Conservation (phyloP, 2,797 vertebrate species). For the Rhinophrynus dorsalis region DNA sequence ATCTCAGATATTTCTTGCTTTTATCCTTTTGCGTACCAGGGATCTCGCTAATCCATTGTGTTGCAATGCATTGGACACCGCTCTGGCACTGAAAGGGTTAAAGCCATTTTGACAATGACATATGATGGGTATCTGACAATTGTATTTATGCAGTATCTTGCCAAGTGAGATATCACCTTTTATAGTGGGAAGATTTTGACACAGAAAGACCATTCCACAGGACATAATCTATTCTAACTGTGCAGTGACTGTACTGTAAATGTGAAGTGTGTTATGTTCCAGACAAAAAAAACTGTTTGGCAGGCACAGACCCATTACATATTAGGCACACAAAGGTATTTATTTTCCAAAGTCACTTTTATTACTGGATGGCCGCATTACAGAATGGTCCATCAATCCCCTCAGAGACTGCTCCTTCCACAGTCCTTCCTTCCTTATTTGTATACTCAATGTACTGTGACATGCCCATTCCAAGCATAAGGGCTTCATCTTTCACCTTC, state of each 20-base stretch:
- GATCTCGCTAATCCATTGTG: too few species aligned
- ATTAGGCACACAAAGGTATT: neutral
- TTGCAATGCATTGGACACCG: too few species aligned
- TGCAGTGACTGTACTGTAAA: neutral
- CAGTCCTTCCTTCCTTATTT: conserved; percentile 7
- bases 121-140: neutral
- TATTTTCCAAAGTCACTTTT: neutral
- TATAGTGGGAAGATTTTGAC: neutral
- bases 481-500: conserved; percentile 12
- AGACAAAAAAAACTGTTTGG: neutral
- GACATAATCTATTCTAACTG: neutral
- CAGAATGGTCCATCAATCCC: neutral
- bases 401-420: neutral
- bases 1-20: too few species aligned
- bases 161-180: neutral
- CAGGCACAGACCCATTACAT: neutral
- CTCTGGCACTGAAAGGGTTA: too few species aligned
- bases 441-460: conserved; percentile 17
- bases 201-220: neutral
- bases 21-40: too few species aligned
- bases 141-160: neutral
- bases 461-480: neutral
- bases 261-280: neutral
- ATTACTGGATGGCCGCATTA: neutral
- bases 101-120: neutral